A percentile compares a stretch with the other conserved stretches of the same genome.
Conservation (phyloP, 2,113 vertebrate species). For the Benitochromis conjunctus region DNA sequence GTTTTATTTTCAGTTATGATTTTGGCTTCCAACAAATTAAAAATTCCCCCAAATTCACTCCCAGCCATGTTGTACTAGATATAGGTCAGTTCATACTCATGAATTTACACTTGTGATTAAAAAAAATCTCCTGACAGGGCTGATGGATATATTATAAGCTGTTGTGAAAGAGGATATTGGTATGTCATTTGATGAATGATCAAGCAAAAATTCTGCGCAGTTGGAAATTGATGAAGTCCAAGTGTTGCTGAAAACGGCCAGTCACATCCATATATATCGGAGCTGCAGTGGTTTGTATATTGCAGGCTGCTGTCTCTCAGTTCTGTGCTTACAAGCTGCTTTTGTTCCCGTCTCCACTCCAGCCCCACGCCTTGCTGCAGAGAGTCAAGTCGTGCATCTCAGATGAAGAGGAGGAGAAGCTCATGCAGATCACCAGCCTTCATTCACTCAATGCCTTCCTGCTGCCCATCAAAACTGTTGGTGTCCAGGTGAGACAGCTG, state of each 20-base stretch:
- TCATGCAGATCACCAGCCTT: conserved; percentile 98
- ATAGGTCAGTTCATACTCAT: neutral
- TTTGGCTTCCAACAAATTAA: neutral
- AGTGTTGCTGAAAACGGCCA: neutral
- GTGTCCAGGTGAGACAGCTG: conserved; percentile 87
- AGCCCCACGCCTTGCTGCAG: conserved; percentile 93
- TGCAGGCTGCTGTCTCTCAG: neutral
- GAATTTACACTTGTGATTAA: neutral
- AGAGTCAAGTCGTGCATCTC: conserved; percentile 96
- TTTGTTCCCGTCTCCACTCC: neutral
- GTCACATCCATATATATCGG: neutral
- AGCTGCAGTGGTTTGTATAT: neutral
- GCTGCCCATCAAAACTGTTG: conserved; percentile 97
- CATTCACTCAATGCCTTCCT: conserved; percentile 99
- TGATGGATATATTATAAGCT: neutral
- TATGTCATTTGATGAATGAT: neutral
- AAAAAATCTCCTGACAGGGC: neutral
- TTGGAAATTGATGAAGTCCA: neutral
- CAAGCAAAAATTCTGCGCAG: neutral
- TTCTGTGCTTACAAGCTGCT: neutral
- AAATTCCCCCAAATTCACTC: neutral
- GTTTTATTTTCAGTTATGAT: neutral
- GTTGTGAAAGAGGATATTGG: neutral
- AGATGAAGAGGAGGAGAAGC: conserved; percentile 96
- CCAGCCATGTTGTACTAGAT: neutral